Evolutionary conservation across 2,113 vertebrate genomes (phyloP), one percentile per base, ranked within the genome.

Genomic region (Lonchura striata): DNA sequence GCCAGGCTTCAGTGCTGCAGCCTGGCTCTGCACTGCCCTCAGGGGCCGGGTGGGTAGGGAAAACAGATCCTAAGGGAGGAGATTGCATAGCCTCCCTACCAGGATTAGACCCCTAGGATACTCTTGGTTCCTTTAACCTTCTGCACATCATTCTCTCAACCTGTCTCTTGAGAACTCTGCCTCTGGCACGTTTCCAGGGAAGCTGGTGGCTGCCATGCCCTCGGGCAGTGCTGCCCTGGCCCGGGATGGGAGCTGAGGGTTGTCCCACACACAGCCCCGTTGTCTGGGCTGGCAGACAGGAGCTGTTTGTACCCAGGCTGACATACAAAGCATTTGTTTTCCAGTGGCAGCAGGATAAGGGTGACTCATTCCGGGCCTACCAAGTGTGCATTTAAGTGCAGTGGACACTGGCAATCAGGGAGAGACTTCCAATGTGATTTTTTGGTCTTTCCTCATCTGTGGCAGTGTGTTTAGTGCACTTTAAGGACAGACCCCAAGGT

Each of bases 221-320:
- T 66, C 4, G 14, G 59, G 42, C 37, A 21, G 54, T 6, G 50
- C 37, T 46, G 39, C 57, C 30, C 44, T 44, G 56, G 37, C 25
- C 27, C 0, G 1, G 65, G 61, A 17, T 21, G 31, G 77, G 49
- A 90, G 59, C 74, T 4, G 9, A 20, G 78, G 11, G 78, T 82
- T 88, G 44, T 44, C 71, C 61, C 68, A 70, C 66, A 91, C 78
- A 83, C 10, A 83, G 82, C 37, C 64, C 60, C 30, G 1, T 80
- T 94, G 88, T 88, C 4, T 10, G 30, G 65, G 68, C 79, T 54
- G 79, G 50, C 25, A 69, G 57, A 81, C 82, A 83, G 13, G 9
- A 83, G 88, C 86, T 86, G 13, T 81, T 94, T 93, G 88, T 86
- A 18, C 33, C 59, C n/a, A 46, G 64, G 71, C 90, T 85, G 70